Conservation (phyloP, 2,888 invertebrate genomes). For the Apamea anceps region DNA sequence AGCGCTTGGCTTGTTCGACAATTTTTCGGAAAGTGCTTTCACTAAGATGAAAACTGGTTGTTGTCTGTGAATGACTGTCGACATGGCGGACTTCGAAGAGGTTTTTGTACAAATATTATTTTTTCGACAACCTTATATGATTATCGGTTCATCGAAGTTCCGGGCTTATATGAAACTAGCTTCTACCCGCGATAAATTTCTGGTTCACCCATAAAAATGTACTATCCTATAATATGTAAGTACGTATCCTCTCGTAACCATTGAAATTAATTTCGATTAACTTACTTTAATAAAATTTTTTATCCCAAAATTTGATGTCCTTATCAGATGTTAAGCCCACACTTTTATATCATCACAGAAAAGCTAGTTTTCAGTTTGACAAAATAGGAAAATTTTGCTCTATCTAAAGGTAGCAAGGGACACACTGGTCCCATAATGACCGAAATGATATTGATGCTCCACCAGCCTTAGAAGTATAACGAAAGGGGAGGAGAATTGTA, state of each 20-base stretch:
- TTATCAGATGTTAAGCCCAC: too few species aligned
- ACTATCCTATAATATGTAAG: too few species aligned
- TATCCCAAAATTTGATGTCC: neutral
- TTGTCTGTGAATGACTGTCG: slow-evolving; percentile 33
- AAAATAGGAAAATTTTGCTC: neutral
- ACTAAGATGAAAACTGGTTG: slow-evolving; percentile 52
- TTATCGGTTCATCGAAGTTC: neutral
- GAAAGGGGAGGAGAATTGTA: neutral
- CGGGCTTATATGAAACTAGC: neutral
- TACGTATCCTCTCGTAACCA: too few species aligned
- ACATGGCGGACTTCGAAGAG: slow-evolving; percentile 8
- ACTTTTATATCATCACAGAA: neutral
- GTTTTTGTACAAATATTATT: slow-evolving; percentile 27
- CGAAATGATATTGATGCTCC: neutral
- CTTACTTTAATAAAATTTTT: neutral
- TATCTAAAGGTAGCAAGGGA: neutral
- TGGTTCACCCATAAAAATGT: too few species aligned
- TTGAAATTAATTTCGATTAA: neutral
- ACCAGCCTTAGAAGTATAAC: neutral
- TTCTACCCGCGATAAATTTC: neutral
- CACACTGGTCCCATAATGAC: neutral
- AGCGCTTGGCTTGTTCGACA: slow-evolving; percentile 49
- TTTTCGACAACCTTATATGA: neutral
- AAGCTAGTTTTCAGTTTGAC: neutral
- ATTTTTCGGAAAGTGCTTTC: slow-evolving; percentile 60